Evolutionary conservation across 2,797 vertebrate species (phyloP).

Genomic region (Microcaecilia unicolor): DNA sequence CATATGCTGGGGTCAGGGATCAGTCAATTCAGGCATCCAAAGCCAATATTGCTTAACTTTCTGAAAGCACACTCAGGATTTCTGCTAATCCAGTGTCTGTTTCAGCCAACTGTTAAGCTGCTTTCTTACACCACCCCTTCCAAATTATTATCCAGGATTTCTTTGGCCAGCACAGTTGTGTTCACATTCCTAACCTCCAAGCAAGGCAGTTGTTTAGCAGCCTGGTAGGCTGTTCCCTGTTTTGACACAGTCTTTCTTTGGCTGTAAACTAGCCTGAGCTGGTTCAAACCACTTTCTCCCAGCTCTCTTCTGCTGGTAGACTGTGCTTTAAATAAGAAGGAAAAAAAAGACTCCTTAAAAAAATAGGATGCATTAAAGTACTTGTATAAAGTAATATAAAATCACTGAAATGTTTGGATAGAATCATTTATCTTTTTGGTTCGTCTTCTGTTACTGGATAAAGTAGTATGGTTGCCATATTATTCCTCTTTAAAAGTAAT

Average conservation of each 20-base stretch:
- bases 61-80: constrained; percentile 10
- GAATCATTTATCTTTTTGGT: too few species aligned
- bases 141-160: constrained; percentile 1
- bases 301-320: constrained; percentile 12
- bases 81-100: background rate
- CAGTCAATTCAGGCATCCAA: constrained; percentile 7
- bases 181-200: constrained; percentile 14
- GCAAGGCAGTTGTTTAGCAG: constrained; percentile 5
- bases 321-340: too few species aligned
- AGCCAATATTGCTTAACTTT: constrained; percentile 4
- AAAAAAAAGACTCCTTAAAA: too few species aligned
- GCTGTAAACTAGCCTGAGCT: constrained; percentile 32
- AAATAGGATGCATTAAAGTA: too few species aligned
- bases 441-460: too few species aligned
- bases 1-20: too few species aligned
- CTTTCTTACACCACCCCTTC: constrained; percentile 5
- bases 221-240: constrained; percentile 1
- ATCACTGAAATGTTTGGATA: too few species aligned
- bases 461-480: too few species aligned
- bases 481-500: too few species aligned
- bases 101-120: constrained; percentile 8
- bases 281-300: constrained; percentile 21
- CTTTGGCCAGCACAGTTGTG: constrained; percentile 12
- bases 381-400: too few species aligned
- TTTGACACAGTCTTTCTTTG: constrained; percentile 22